Base-by-base conservation (phyloP, 1,140 invertebrate species). In the Lepidurus packardi region DNA sequence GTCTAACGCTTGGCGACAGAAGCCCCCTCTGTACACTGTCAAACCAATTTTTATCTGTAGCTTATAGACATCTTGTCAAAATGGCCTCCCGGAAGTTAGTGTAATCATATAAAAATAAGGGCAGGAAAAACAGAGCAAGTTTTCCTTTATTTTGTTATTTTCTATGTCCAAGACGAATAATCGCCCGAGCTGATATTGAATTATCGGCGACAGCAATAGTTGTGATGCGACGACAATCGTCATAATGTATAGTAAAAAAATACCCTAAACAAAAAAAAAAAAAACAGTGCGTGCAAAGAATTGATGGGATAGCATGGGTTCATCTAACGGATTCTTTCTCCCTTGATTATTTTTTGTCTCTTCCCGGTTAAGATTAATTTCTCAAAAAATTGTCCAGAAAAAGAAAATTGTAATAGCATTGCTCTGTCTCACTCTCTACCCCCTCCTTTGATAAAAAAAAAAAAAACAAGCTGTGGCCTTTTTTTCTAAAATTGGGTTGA, bases 161-260 rank as follows among this genome's bases (percentile, higher is more conserved):
- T 65, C 16, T 65, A n/a, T 65, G 8, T 65, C 10, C 16, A 47
- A 47, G 16, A 47, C 53, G 21, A 65, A 65, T 13, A n/a, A 13
- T 13, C 53, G 16, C 53, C 53, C 16, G 21, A 47, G 21, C 53
- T 21, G 21, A 65, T 65, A 65, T 65, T 13, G 16, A 65, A n/a
- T 65, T 65, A 65, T 65, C 21, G 53, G 53, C 53, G 16, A 21
- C 53, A 65, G 53, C 53, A 65, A 21, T 65, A 65, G 53, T 65
- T 65, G 53, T 65, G 53, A 65, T 65, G 53, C 53, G 53, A 65
- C 53, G 53, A 65, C 53, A 65, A 65, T 65, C 53, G 53, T 65
- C 53, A 65, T 65, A 65, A 65, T 65, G 21, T 65, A 65, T n/a
- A n/a, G 53, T n/a, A 65, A 65, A 9, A 65, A 11, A 65, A 13